Evolutionary conservation across 2,888 invertebrate genomes (phyloP).

Genomic region (Xestia rhomboidea): DNA sequence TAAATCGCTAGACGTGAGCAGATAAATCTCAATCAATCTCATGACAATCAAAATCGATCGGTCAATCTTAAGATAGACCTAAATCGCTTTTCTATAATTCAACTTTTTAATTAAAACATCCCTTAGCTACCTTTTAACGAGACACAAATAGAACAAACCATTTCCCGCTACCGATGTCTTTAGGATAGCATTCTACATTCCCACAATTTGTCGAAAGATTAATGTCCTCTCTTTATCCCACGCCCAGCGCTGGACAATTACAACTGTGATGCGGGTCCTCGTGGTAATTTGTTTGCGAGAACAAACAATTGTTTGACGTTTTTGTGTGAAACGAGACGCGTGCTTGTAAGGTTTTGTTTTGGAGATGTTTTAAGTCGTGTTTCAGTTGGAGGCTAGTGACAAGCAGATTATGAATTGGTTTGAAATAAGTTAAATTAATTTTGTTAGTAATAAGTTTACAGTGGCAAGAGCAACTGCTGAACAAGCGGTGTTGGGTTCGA

Average conservation of each 20-base stretch:
- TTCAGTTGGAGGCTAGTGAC: background rate
- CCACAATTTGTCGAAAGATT: slow-evolving; percentile 48
- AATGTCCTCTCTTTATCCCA: slow-evolving; percentile 49
- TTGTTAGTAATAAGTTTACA: no score
- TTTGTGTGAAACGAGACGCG: slow-evolving; percentile 26
- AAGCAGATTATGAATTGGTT: background rate
- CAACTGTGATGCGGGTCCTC: slow-evolving; percentile 47
- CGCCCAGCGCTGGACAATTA: slow-evolving; percentile 50
- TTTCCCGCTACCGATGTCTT: slow-evolving; percentile 21
- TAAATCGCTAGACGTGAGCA: no score
- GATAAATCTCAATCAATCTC: no score
- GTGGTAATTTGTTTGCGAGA: slow-evolving; percentile 40
- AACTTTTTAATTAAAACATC: slow-evolving; percentile 3
- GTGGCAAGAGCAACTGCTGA: no score
- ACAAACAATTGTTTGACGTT: slow-evolving; percentile 50
- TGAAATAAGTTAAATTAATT: no score
- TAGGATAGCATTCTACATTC: slow-evolving; percentile 32
- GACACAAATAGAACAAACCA: slow-evolving; percentile 5
- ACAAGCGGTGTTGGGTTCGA: background rate
- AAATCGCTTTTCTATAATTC: background rate
- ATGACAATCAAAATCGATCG: no score
- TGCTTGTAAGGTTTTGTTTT: slow-evolving; percentile 16
- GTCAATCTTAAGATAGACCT: rapidly evolving
- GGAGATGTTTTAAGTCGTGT: slow-evolving; percentile 18
- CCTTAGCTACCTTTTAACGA: background rate